Conservation (phyloP, 1,140 invertebrate genomes). For the Heliconius eleuchia region DNA sequence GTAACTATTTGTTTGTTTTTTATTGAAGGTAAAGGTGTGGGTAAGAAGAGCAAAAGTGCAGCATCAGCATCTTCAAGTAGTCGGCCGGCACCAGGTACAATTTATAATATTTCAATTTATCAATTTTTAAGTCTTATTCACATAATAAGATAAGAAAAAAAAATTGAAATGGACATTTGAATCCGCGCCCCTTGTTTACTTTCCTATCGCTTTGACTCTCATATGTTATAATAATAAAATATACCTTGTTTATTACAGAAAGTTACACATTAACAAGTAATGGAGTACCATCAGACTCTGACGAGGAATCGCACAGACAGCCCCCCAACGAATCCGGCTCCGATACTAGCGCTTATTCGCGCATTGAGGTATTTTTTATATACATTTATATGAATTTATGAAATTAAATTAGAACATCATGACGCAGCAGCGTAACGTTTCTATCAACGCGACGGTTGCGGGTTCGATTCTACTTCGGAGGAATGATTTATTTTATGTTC, state of each 20-base stretch:
- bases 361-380: conserved; percentile 37
- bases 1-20: not conserved
- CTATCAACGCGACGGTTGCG: not conserved
- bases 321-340: conserved; percentile 3
- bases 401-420: no score
- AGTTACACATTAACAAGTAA: conserved; percentile 26
- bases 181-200: no score
- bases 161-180: no score
- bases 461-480: not conserved
- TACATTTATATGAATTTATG: not conserved
- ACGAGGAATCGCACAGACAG: not conserved
- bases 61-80: conserved; percentile 44
- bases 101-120: not conserved
- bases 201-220: no score
- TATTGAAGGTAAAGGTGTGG: conserved; percentile 59
- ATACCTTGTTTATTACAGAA: conserved; percentile 9
- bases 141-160: no score
- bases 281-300: conserved; percentile 26
- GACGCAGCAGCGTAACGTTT: not conserved
- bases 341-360: conserved; percentile 38
- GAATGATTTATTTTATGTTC: no score
- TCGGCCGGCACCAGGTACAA: conserved; percentile 39
- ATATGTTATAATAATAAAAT: not conserved
- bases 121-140: no score
- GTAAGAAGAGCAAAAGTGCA: conserved; percentile 63